Conservation (phyloP, 2,797 vertebrate species). For the Sebastes minor region DNA sequence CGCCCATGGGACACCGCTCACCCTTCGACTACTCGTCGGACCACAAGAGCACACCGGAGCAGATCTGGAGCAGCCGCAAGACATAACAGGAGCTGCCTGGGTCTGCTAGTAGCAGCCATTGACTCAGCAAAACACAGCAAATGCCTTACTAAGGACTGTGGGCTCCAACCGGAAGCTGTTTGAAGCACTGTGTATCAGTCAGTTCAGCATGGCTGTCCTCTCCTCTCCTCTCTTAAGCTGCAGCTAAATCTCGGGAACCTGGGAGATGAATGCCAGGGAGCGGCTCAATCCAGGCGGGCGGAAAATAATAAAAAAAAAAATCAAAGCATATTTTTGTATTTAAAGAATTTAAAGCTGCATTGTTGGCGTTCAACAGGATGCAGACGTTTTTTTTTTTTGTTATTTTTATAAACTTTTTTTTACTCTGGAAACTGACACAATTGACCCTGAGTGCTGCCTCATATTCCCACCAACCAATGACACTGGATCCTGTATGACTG, state of each 20-base stretch:
- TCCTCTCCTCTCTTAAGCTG: constrained; percentile 87
- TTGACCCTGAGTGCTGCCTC: constrained; percentile 93
- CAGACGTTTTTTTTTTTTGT: constrained; percentile 63
- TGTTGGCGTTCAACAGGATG: constrained; percentile 85
- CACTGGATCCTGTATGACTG: constrained; percentile 89
- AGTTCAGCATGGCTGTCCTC: constrained; percentile 82
- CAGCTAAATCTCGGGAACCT: constrained; percentile 85
- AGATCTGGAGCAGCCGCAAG: constrained; percentile 95
- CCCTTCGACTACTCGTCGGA: constrained; percentile 95
- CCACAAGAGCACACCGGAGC: constrained; percentile 97
- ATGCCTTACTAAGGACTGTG: constrained; percentile 92
- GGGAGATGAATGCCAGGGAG: constrained; percentile 44
- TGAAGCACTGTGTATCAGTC: constrained; percentile 84
- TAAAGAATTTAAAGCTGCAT: constrained; percentile 92
- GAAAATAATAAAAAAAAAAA: constrained; percentile 45
- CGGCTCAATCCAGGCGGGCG: constrained; percentile 59
- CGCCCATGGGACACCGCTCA: constrained; percentile 89
- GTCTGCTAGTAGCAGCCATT: constrained; percentile 86
- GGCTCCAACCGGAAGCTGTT: constrained; percentile 77
- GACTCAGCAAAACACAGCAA: constrained; percentile 92
- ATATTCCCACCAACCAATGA: constrained; percentile 75
- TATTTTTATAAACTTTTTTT: constrained; percentile 88
- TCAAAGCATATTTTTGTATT: constrained; percentile 90
- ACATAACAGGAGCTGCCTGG: constrained; percentile 89
- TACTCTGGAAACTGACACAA: constrained; percentile 85